Conservation (phyloP, 2,888 invertebrate species). For the Polietes domitor region DNA sequence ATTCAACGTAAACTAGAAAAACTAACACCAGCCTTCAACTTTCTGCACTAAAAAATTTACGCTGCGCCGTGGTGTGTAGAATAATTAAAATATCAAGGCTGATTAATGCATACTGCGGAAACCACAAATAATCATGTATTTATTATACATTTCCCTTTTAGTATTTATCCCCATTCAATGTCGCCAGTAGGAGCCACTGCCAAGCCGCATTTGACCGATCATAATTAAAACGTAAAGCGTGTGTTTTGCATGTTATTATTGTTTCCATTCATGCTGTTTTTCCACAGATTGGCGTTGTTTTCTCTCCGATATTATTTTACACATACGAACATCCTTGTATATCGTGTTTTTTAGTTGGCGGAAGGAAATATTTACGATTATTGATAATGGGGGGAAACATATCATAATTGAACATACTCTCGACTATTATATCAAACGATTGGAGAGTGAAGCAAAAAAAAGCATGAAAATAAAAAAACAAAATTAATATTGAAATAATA, state of each 20-base stretch:
- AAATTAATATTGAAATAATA: conserved; percentile 2
- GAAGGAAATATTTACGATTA: conserved; percentile 66
- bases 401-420: conserved; percentile 49
- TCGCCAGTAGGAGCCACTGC: not conserved
- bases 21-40: too few relatives aligned
- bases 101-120: too few relatives aligned
- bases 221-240: conserved; percentile 3
- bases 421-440: not conserved
- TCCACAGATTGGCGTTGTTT: not conserved
- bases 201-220: not conserved
- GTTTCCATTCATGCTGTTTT: conserved; percentile 37
- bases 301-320: not conserved
- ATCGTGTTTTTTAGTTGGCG: conserved; percentile 24
- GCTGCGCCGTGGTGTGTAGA: too few relatives aligned
- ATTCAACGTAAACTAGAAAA: too few relatives aligned
- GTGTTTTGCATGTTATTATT: conserved; percentile 8
- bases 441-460: not conserved
- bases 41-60: too few relatives aligned
- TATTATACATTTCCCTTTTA: too few relatives aligned
- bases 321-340: not conserved
- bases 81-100: too few relatives aligned
- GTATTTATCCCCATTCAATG: too few relatives aligned
- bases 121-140: too few relatives aligned
- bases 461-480: not conserved
- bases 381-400: conserved; percentile 52